A percentile compares a stretch with the other conserved stretches of the same genome.
Evolutionary conservation across 2,888 invertebrate species (phyloP).

Genomic region (Tetragnatha montana): DNA sequence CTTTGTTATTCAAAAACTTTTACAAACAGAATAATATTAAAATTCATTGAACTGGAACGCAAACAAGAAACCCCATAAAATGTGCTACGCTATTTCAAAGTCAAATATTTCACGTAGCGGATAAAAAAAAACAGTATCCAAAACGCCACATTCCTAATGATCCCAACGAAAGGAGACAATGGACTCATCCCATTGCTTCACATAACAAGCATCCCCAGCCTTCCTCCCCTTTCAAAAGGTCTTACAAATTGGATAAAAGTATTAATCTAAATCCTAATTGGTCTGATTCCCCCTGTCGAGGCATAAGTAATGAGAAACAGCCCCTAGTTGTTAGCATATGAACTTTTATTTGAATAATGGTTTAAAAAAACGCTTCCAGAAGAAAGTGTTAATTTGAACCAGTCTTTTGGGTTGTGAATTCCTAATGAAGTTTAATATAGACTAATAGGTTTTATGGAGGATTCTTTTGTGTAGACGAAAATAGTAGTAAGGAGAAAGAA

Average conservation of each 20-base stretch:
- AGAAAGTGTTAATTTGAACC: conserved; percentile 25
- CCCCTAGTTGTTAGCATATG: not conserved
- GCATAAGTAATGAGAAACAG: conserved; percentile 36
- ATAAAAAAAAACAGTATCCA: not conserved
- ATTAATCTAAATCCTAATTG: conserved; percentile 55
- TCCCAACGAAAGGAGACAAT: not conserved
- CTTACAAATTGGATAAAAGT: conserved; percentile 42
- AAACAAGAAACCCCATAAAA: no score
- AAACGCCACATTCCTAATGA: not conserved
- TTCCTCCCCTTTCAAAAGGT: not conserved
- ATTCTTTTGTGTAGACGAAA: conserved; percentile 3
- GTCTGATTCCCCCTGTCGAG: conserved; percentile 43
- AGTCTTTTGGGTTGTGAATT: not conserved
- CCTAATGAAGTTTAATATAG: conserved; percentile 28
- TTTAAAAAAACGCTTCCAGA: not conserved
- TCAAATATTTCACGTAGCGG: no score
- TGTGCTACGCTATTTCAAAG: no score
- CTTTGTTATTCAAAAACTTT: no score
- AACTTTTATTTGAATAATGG: not conserved
- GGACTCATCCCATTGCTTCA: not conserved
- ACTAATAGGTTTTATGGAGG: conserved; percentile 3
- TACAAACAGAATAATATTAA: no score
- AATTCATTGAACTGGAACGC: no score
- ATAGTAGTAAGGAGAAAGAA: not conserved
- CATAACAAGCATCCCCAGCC: not conserved